phyloP scores from a whole-genome alignment of 92 coral and sea anemone species.

The Zoanthus gigantus region DNA sequence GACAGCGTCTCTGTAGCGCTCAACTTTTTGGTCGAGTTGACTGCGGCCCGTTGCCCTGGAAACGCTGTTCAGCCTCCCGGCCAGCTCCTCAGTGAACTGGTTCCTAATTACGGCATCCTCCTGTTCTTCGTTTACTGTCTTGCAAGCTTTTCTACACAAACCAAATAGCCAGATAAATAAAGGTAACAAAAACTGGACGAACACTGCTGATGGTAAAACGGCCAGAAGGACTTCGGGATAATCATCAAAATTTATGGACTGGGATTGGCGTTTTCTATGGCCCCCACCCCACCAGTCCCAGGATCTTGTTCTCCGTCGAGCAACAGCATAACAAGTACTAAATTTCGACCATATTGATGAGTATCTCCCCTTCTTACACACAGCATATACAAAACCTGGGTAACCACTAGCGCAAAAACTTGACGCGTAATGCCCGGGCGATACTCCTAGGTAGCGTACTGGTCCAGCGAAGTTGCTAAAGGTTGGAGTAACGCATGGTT shows the following conservation, averaged over 20 bases:
- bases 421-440: slow-evolving; percentile 64
- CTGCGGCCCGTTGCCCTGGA: slow-evolving; percentile 69
- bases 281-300: slow-evolving; percentile 28
- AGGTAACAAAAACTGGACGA: slow-evolving; percentile 66
- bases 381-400: slow-evolving; percentile 55
- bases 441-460: neutral
- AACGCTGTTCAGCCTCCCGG: slow-evolving; percentile 61
- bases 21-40: slow-evolving; percentile 70
- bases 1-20: slow-evolving; percentile 66
- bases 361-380: slow-evolving; percentile 52
- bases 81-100: slow-evolving; percentile 60
- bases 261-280: neutral
- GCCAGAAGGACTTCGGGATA: slow-evolving; percentile 65
- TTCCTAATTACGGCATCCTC: slow-evolving; percentile 62
- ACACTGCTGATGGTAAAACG: slow-evolving; percentile 56
- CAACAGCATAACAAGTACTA: slow-evolving; percentile 24
- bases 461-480: slow-evolving; percentile 20
- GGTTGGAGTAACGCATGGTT: slow-evolving; percentile 48
- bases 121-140: slow-evolving; percentile 53
- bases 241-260: slow-evolving; percentile 72
- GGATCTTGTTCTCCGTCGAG: neutral
- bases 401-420: slow-evolving; percentile 57
- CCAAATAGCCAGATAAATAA: slow-evolving; percentile 57
- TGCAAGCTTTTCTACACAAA: slow-evolving; percentile 47
- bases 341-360: slow-evolving; percentile 27